Conservation (phyloP, 2,888 invertebrate species). For the Ectemnius lituratus region DNA sequence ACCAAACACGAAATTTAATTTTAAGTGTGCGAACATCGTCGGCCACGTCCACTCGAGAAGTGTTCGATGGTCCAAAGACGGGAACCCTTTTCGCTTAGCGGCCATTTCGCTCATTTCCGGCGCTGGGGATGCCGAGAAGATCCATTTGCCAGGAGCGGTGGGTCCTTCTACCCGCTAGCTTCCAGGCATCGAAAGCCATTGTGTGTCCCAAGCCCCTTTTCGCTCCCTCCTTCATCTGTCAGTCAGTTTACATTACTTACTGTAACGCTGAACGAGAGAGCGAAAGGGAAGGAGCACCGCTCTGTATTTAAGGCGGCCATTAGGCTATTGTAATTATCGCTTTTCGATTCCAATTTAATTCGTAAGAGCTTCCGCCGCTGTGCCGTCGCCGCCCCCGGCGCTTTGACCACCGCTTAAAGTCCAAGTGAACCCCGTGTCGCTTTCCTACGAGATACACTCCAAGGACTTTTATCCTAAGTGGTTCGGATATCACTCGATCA, state of each 20-base stretch:
- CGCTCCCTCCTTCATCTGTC: constrained; percentile 60
- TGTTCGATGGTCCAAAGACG: constrained; percentile 68
- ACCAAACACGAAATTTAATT: constrained; percentile 35
- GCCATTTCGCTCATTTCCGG: constrained; percentile 77
- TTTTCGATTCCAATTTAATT: constrained; percentile 72
- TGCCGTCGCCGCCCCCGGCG: constrained; percentile 1
- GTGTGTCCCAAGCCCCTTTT: constrained; percentile 60
- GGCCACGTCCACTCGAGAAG: constrained; percentile 48
- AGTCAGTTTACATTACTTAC: constrained; percentile 73
- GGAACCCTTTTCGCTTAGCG: constrained; percentile 75
- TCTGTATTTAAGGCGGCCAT: constrained; percentile 71
- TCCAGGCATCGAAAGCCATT: constrained; percentile 68
- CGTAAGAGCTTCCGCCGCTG: constrained; percentile 52
- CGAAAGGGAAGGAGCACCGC: constrained; percentile 44
- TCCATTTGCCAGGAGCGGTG: constrained; percentile 72
- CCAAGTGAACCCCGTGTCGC: too few species aligned
- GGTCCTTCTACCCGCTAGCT: constrained; percentile 63
- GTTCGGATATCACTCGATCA: too few species aligned
- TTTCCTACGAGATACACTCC: too few species aligned
- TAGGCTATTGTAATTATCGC: constrained; percentile 72
- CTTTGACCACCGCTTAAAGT: background rate
- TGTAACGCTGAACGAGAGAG: constrained; percentile 33
- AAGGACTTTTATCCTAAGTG: too few species aligned
- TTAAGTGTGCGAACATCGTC: constrained; percentile 47
- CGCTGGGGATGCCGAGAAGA: constrained; percentile 64